Evolutionary conservation across 2,888 invertebrate genomes (phyloP).

Genomic region (Sesamia inferens): DNA sequence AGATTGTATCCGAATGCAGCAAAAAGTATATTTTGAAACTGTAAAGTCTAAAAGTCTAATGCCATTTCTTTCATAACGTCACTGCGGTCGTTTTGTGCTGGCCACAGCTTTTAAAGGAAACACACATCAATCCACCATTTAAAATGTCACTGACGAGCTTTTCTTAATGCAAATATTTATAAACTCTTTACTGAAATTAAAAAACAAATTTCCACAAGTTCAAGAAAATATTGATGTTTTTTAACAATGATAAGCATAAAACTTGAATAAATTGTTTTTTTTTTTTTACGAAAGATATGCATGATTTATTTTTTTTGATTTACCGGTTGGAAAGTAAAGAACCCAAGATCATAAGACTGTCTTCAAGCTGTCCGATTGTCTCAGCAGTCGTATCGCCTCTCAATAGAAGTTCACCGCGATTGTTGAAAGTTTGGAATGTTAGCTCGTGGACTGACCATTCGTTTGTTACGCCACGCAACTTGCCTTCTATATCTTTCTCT

Average conservation of each 20-base stretch:
- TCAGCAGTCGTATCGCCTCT: conserved; percentile 98
- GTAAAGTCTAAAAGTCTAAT: too few species aligned
- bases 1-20: not conserved
- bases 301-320: conserved; percentile 3
- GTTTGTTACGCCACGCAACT: conserved; percentile 97
- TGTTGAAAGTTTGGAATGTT: conserved; percentile 98
- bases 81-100: not conserved
- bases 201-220: not conserved
- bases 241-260: too few species aligned
- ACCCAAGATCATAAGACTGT: conserved; percentile 98
- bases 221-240: too few species aligned
- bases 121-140: not conserved
- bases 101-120: not conserved
- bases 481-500: conserved; percentile 99
- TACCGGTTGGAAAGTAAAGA: conserved; percentile 97
- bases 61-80: not conserved
- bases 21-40: not conserved
- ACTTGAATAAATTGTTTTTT: too few species aligned
- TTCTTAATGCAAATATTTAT: not conserved
- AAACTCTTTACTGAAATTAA: not conserved
- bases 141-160: not conserved
- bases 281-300: not conserved
- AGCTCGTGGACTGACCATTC: conserved; percentile 98
- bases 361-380: conserved; percentile 98
- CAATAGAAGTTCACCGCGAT: conserved; percentile 96